Base-by-base conservation (phyloP, 2,888 invertebrate genomes). In the Calameuta filiformis region DNA sequence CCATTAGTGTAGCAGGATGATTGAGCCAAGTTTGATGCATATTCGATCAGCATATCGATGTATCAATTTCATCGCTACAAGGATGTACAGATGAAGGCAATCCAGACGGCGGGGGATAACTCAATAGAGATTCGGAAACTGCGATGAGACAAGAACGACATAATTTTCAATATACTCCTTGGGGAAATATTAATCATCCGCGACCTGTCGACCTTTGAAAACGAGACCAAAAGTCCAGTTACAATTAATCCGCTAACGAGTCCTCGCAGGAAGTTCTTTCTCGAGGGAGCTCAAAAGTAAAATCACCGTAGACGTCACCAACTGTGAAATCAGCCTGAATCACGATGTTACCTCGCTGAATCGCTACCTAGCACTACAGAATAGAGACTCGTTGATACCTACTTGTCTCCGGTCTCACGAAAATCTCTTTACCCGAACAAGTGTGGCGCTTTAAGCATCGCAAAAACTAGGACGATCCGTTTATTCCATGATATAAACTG, bases 1-100 rank as follows among this genome's bases (percentile, higher is more conserved):
- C 83, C 83, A 84, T 85, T 85, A 83, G 73, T 69, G 79, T 77
- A 75, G 76, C 71, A 40, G 40, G 40, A 75, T 78, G 79, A 76
- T 80, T 68, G 75, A 75, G 73, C 73, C 77, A 35, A 79, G 79
- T 74, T 74, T 34, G 74, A 34, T 74, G 74, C 74, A 74, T 74
- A 35, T 74, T 74, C 74, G 74, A 74, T 74, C 33, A 23, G 74
- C 35, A 30, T 35, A 35, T 74, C 74, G 34, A n/a, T 74, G 30
- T 56, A 56, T 56, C 56, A 56, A 56, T 56, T 56, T 56, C 56
- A 56, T 56, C 23, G 56, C 56, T 56, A 56, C 56, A 56, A 56
- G 56, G 15, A 23, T 23, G 9, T 9, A 23, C 23, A 56, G 56
- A 23, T 15, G 23, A 56, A 23, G 15, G 56, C 23, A 56, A 56